phyloP scores from a whole-genome alignment of 1,140 invertebrate species.

The Brachionus rubens region DNA sequence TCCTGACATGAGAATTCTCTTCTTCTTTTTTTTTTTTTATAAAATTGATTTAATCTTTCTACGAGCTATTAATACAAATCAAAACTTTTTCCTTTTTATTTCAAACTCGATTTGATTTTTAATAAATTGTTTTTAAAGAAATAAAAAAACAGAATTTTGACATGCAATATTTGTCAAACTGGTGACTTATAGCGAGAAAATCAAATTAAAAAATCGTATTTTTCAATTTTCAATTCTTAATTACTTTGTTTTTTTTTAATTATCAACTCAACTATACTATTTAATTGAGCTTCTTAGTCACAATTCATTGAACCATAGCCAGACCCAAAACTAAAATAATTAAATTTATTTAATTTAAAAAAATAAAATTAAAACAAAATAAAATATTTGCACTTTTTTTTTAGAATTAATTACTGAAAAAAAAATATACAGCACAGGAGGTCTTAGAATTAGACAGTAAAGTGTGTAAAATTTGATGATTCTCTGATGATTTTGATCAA shows the following conservation, averaged over 20 bases:
- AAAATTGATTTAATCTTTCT: too few species aligned
- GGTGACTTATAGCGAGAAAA: too few species aligned
- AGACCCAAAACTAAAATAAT: too few species aligned
- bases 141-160: too few species aligned
- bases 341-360: neutral
- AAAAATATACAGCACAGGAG: neutral
- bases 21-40: too few species aligned
- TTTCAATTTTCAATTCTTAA: too few species aligned
- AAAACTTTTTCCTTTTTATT: too few species aligned
- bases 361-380: neutral
- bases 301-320: neutral
- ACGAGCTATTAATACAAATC: too few species aligned
- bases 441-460: neutral
- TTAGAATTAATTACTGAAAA: neutral
- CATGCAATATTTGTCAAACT: conserved; percentile 14
- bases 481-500: too few species aligned
- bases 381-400: neutral
- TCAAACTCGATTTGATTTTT: too few species aligned
- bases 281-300: neutral
- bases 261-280: neutral
- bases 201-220: too few species aligned
- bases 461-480: neutral
- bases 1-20: conserved; percentile 21
- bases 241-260: conserved; percentile 14
- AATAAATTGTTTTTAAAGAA: too few species aligned